A percentile compares a stretch with the other conserved stretches of the same genome.
Evolutionary conservation across 2,888 invertebrate species (phyloP).

Genomic region (Dorcus parallelipipedus): DNA sequence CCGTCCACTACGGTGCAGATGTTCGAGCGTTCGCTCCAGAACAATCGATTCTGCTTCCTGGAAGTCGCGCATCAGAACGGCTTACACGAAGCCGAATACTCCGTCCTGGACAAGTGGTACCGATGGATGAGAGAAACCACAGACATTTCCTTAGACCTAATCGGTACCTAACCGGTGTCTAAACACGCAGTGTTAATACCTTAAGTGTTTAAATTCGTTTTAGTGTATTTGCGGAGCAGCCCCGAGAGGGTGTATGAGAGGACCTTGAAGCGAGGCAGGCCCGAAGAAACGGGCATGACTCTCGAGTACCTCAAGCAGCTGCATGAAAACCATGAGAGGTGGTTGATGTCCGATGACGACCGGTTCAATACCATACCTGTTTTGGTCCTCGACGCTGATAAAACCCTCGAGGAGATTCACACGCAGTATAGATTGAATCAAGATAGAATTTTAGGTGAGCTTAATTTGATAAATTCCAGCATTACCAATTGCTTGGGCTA

Average conservation of each 20-base stretch:
- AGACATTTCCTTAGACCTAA: slow-evolving; percentile 77
- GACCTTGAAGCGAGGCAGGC: slow-evolving; percentile 71
- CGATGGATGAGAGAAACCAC: slow-evolving; percentile 71
- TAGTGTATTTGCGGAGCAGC: slow-evolving; percentile 65
- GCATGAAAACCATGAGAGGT: slow-evolving; percentile 72
- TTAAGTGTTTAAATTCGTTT: slow-evolving; percentile 26
- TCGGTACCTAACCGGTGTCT: slow-evolving; percentile 68
- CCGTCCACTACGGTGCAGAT: slow-evolving; percentile 72
- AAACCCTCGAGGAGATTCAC: slow-evolving; percentile 62
- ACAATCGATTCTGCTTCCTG: slow-evolving; percentile 71
- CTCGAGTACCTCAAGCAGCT: slow-evolving; percentile 77
- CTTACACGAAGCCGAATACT: slow-evolving; percentile 72
- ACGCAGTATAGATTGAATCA: slow-evolving; percentile 64
- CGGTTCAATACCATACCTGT: slow-evolving; percentile 49
- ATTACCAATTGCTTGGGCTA: no score
- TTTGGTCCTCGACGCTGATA: slow-evolving; percentile 65
- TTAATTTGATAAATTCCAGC: no score
- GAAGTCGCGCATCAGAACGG: slow-evolving; percentile 72
- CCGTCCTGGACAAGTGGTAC: slow-evolving; percentile 84
- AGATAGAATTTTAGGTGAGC: slow-evolving; percentile 48
- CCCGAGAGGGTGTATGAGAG: slow-evolving; percentile 67
- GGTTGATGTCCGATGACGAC: slow-evolving; percentile 55
- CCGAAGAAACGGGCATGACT: slow-evolving; percentile 78
- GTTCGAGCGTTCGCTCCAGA: slow-evolving; percentile 86
- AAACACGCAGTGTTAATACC: no score